Conservation (phyloP, 2,888 invertebrate species). For the Cerastis leucographa region DNA sequence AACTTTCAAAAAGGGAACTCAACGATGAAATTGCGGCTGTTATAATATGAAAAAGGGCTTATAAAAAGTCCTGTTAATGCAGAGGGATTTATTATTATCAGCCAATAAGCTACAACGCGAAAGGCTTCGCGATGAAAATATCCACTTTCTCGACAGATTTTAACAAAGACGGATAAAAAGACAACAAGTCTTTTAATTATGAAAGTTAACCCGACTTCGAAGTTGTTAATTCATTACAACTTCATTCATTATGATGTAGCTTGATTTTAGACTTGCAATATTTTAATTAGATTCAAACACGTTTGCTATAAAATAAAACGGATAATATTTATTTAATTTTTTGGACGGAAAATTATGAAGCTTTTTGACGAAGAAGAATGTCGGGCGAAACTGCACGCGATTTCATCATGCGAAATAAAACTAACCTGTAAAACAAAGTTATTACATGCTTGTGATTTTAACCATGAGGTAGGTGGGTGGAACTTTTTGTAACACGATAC, state of each 20-base stretch:
- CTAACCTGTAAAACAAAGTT: background rate
- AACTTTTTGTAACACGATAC: background rate
- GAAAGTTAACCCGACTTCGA: conserved; percentile 65
- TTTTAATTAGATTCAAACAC: conserved; percentile 71
- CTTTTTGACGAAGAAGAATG: conserved; percentile 40
- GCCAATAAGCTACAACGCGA: conserved; percentile 7
- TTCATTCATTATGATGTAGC: conserved; percentile 76
- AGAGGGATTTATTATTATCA: conserved; percentile 40
- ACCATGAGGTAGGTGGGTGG: background rate
- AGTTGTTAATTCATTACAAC: conserved; percentile 79
- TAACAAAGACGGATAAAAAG: conserved; percentile 70
- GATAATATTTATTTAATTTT: conserved; percentile 38
- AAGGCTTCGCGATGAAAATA: conserved; percentile 64
- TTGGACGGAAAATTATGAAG: conserved; percentile 16
- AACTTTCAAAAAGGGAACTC: conserved; percentile 35
- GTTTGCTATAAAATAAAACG: conserved; percentile 27
- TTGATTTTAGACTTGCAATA: conserved; percentile 72
- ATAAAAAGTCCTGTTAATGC: conserved; percentile 24
- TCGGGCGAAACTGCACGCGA: conserved; percentile 32
- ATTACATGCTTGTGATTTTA: conserved; percentile 1
- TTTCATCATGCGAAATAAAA: conserved; percentile 32
- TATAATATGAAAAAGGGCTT: conserved; percentile 31
- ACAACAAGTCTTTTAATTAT: conserved; percentile 70
- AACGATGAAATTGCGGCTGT: conserved; percentile 39
- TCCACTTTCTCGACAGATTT: conserved; percentile 68